Evolutionary conservation across 1,140 invertebrate genomes (phyloP).

Genomic region (Diachasmimorpha longicaudata): DNA sequence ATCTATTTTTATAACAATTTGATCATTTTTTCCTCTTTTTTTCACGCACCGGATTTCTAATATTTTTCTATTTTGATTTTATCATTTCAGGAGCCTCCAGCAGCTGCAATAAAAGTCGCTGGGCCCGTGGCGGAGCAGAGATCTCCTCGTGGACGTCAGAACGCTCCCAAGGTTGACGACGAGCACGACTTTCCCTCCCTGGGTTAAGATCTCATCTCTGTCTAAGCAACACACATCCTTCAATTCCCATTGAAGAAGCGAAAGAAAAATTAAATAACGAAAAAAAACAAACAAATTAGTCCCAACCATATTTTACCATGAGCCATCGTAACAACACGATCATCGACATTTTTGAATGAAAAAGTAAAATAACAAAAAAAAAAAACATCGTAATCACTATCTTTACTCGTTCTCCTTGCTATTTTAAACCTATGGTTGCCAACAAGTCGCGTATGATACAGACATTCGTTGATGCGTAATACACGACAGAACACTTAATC

Average conservation of each 20-base stretch:
- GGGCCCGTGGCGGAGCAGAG: conserved; percentile 48
- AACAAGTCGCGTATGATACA: conserved; percentile 8
- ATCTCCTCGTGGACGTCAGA: conserved; percentile 63
- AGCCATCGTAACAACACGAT: conserved; percentile 5
- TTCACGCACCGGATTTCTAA: neutral
- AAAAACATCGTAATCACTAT: neutral
- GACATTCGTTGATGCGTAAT: neutral
- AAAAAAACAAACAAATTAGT: neutral
- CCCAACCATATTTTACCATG: conserved; percentile 1
- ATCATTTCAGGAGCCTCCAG: conserved; percentile 22
- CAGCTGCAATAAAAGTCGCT: conserved; percentile 30
- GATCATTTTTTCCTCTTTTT: conserved; percentile 19
- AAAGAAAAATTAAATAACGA: neutral
- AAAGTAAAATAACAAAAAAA: neutral
- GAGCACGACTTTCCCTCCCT: conserved; percentile 94
- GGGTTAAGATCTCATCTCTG: conserved; percentile 64
- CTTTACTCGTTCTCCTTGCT: conserved; percentile 2
- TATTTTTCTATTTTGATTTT: neutral
- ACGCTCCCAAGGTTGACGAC: conserved; percentile 93
- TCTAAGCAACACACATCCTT: neutral
- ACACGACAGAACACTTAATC: conserved; percentile 1
- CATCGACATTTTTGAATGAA: neutral
- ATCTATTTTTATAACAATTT: no score
- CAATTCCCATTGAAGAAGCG: neutral
- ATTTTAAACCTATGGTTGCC: neutral